phyloP scores from a whole-genome alignment of 2,888 invertebrate genomes.

The Tinea trinotella region DNA sequence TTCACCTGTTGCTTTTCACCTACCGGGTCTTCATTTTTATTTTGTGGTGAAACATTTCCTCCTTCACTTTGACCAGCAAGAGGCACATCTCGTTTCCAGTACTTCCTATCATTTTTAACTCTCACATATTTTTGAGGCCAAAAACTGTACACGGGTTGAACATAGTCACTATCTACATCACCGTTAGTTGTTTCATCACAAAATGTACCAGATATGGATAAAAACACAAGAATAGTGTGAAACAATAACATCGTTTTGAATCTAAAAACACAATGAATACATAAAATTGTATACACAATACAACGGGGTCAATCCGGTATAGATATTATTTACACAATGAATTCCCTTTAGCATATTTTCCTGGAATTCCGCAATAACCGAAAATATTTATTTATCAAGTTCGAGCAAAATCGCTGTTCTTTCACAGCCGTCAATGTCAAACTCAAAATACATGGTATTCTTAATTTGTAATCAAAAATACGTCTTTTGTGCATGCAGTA shows the following conservation, averaged over 20 bases:
- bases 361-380: background rate
- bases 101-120: background rate
- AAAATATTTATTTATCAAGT: background rate
- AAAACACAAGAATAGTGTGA: background rate
- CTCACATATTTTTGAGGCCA: background rate
- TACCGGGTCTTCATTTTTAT: background rate
- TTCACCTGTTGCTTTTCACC: constrained; percentile 17
- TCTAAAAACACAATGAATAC: background rate
- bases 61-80: constrained; percentile 23
- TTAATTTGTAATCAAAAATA: background rate
- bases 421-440: background rate
- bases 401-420: background rate
- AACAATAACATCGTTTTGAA: constrained; percentile 1
- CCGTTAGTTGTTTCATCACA: background rate
- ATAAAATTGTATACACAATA: no score
- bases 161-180: background rate
- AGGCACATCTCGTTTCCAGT: constrained; percentile 1
- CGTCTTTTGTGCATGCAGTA: background rate
- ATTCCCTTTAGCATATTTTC: background rate
- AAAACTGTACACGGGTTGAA: background rate
- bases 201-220: background rate
- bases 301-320: no score
- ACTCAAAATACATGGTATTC: background rate
- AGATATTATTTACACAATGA: background rate
- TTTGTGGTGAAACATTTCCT: constrained; percentile 13